phyloP scores from a whole-genome alignment of 2,113 vertebrate species.

The Baryphthengus martii region DNA sequence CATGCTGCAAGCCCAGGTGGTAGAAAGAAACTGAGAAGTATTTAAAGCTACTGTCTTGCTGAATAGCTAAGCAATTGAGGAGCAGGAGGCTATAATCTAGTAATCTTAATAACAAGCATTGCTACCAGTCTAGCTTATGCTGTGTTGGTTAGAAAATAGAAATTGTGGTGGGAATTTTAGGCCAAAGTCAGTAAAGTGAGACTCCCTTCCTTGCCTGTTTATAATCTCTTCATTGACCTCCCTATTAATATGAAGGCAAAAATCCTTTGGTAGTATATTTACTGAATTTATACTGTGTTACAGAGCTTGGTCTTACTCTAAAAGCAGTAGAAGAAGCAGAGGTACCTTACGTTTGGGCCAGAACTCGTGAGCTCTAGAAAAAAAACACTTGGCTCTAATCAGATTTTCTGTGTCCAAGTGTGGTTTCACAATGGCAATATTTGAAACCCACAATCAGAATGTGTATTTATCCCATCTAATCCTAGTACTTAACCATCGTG shows the following conservation, averaged over 20 bases:
- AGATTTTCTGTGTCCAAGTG: background rate
- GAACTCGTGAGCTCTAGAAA: background rate
- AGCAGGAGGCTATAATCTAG: background rate
- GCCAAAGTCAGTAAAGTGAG: background rate
- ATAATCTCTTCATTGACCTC: background rate
- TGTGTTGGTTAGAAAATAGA: background rate
- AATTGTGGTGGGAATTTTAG: background rate
- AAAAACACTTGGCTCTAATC: background rate
- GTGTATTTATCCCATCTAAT: constrained; percentile 7
- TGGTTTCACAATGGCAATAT: background rate
- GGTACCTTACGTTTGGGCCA: background rate
- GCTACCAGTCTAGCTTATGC: background rate
- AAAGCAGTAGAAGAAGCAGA: background rate
- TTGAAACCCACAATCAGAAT: constrained; percentile 23
- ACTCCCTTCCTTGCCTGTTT: background rate
- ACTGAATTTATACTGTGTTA: background rate
- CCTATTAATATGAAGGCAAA: background rate
- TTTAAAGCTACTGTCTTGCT: background rate
- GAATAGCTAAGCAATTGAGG: background rate
- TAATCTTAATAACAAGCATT: background rate
- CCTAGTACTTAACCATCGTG: background rate
- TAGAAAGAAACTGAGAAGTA: background rate
- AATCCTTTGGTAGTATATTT: background rate
- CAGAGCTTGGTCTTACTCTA: background rate
- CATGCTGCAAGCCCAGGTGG: background rate